These are phyloP conservation scores for Mastacembelus armatus DNA, from an alignment of 2,797 vertebrate genomes.

Conservation along the genomic window DNA sequence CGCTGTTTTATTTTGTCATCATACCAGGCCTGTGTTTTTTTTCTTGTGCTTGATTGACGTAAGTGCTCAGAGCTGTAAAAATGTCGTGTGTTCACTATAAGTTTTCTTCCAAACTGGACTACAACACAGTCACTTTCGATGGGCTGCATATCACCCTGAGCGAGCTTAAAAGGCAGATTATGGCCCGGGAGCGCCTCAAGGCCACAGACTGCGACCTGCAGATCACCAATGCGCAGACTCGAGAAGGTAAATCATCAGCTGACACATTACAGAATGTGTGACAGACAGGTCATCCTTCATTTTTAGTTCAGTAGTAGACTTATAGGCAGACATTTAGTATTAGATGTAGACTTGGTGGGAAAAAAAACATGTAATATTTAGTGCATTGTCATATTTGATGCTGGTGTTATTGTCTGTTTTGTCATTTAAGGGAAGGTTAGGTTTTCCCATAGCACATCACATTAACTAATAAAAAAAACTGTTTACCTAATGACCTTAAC, in stretches of 20 bases:
- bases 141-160: slow-evolving; percentile 96
- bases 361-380: too few species aligned
- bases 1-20: slow-evolving; percentile 69
- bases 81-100: slow-evolving; percentile 99
- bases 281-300: not conserved
- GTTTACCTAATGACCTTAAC: too few species aligned
- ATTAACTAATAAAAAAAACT: too few species aligned
- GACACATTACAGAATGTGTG: not conserved
- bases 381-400: too few species aligned
- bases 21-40: slow-evolving; percentile 71
- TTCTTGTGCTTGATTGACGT: slow-evolving; percentile 67
- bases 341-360: too few species aligned
- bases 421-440: too few species aligned
- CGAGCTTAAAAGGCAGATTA: slow-evolving; percentile 98
- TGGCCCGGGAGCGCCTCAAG: slow-evolving; percentile 97
- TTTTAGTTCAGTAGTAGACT: not conserved
- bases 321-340: too few species aligned
- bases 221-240: slow-evolving; percentile 98
- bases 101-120: slow-evolving; percentile 98
- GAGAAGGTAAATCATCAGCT: slow-evolving; percentile 89
- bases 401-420: too few species aligned
- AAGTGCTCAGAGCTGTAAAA: slow-evolving; percentile 73
- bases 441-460: too few species aligned
- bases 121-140: slow-evolving; percentile 98
- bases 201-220: slow-evolving; percentile 98